Conservation (phyloP, 2,113 vertebrate species). For the Corvus moneduloides region DNA sequence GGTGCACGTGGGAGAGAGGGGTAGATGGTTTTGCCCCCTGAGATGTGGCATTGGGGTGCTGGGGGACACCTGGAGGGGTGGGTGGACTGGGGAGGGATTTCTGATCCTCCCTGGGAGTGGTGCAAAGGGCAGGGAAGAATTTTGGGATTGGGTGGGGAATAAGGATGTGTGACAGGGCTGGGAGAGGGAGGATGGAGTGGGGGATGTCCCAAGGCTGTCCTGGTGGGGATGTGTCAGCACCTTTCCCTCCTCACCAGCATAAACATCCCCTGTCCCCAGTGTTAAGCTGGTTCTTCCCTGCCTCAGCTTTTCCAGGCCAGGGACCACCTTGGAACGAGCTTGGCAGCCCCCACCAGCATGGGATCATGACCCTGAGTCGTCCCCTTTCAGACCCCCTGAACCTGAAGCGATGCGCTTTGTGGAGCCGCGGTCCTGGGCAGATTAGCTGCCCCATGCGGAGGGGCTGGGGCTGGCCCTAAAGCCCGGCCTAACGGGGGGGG, state of each 20-base stretch:
- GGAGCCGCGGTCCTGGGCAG: conserved; percentile 77
- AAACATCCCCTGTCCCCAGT: neutral
- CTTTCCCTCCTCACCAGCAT: neutral
- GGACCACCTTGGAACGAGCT: conserved; percentile 54
- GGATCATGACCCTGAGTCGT: conserved; percentile 64
- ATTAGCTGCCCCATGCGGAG: conserved; percentile 54
- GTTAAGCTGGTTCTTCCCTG: neutral
- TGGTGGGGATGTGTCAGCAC: neutral
- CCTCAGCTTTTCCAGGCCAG: neutral
- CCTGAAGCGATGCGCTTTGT: conserved; percentile 91
- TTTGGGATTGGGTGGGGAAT: neutral
- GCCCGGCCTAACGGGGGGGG: neutral
- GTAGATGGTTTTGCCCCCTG: neutral
- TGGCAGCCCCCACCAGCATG: conserved; percentile 78
- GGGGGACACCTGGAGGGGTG: neutral
- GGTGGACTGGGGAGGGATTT: neutral
- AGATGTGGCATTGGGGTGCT: neutral
- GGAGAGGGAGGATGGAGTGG: neutral
- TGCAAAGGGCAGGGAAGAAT: neutral
- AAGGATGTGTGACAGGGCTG: neutral
- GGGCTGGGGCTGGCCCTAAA: neutral
- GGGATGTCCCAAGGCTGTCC: neutral
- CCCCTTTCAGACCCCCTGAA: conserved; percentile 89
- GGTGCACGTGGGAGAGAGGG: neutral
- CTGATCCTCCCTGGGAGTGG: neutral